Evolutionary conservation across 2,113 vertebrate genomes (phyloP).

Genomic region (Plectropomus leopardus): DNA sequence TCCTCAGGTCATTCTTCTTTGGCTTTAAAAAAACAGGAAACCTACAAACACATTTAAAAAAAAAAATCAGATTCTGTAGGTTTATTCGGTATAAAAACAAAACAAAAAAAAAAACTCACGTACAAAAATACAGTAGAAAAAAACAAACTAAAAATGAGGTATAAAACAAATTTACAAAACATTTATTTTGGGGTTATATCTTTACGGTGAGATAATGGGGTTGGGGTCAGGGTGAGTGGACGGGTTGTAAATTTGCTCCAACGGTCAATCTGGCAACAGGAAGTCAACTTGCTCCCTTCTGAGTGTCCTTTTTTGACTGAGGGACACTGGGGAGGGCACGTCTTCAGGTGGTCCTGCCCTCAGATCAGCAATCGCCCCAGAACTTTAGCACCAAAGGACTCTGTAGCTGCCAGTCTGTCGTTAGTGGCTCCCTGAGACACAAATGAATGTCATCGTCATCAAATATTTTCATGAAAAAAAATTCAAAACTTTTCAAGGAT

Average conservation of each 20-base stretch:
- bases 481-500: no score
- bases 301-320: slow-evolving; percentile 34
- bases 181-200: slow-evolving; percentile 76
- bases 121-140: slow-evolving; percentile 87
- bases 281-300: slow-evolving; percentile 37
- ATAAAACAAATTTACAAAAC: slow-evolving; percentile 91
- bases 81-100: slow-evolving; percentile 62
- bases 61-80: slow-evolving; percentile 59
- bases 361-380: slow-evolving; percentile 47
- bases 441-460: no score
- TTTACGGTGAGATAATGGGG: slow-evolving; percentile 63
- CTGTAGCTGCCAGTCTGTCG: slow-evolving; percentile 45
- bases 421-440: slow-evolving; percentile 80
- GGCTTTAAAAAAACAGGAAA: slow-evolving; percentile 30
- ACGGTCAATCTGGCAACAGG: slow-evolving; percentile 35
- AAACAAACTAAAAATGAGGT: slow-evolving; percentile 92
- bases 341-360: slow-evolving; percentile 7
- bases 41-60: slow-evolving; percentile 30
- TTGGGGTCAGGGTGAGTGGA: slow-evolving; percentile 11
- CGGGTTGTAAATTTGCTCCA: slow-evolving; percentile 63
- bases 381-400: slow-evolving; percentile 79
- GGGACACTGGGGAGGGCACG: slow-evolving; percentile 20
- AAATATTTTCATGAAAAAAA: no score
- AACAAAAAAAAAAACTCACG: slow-evolving; percentile 43
- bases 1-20: slow-evolving; percentile 45